Evolutionary conservation across 1,140 invertebrate species (phyloP), one percentile per base, ranked within the genome.

Genomic region (Heliconius congener): DNA sequence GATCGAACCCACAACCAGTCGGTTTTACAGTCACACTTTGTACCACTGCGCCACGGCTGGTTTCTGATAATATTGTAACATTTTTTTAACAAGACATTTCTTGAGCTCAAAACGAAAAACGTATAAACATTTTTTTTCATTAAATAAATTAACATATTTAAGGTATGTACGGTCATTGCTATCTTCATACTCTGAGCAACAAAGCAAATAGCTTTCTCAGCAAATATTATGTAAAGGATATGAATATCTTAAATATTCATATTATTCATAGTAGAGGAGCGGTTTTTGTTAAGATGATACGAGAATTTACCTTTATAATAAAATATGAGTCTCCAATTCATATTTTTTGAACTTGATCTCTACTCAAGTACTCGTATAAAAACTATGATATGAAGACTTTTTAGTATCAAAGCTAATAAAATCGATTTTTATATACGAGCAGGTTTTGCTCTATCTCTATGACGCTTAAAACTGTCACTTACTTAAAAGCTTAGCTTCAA

Each of bases 61-160:
- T 23, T 23, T 23, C 23, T 23, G 23, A 23, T 23, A 23, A 23
- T 23, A 23, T 23, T 23, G 23, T 23, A 23, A 23, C 23, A 23
- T 23, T 23, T 23, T 23, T 23, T 23, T 23, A 23, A 23, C 23
- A 23, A 23, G 23, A 23, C 23, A 30, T 30, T 1, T 30, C n/a
- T 60, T 60, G 1, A 23, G n/a, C 2, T 60, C 2, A 23, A 30
- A 60, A 9, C 55, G 1, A 8, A 23, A 60, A 60, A 27, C 8
- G n/a, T 23, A 60, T 60, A 60, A 60, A 60, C 0, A 60, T 60
- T 23, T 60, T 60, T 60, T n/a, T 60, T 46, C 13, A 60, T 60
- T 60, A 60, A 60, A 60, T 55, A n/a, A 60, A 60, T 60, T 60
- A 60, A 60, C n/a, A 60, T 60, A 60, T 60, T 60, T 13, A 60